Base-by-base conservation (phyloP, 2,797 vertebrate species). In the Distichodus sexfasciatus region DNA sequence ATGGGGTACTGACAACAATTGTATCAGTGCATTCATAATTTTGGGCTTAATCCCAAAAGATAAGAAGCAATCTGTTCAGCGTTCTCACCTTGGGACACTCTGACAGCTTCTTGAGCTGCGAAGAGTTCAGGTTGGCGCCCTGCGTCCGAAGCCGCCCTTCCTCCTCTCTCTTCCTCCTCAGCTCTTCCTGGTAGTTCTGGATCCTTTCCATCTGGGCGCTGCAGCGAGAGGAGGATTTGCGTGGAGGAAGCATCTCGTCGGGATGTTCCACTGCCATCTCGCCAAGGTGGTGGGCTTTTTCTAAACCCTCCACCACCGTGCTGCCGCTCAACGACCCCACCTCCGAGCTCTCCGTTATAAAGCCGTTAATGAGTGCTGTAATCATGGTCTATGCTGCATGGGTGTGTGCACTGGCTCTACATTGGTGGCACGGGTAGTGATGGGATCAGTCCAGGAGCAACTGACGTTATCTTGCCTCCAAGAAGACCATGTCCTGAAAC, bases 231-330 rank as follows among this genome's bases (percentile, higher is more conserved):
- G 9, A 31, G 92, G 88, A 88, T 88, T 93, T 84, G 84, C 86
- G 85, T 55, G 85, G 85, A 33, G 69, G 1, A 63, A 88, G 90
- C 86, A 92, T 61, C 57, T 94, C 94, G 51, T 87, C 91, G 3
- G 94, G 95, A 81, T 94, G 94, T 84, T 97, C 94, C 61, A 96
- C 93, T 4, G 94, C 94, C 89, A 94, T 91, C 84, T 98, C 94
- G 82, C 92, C 89, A 79, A 93, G 92, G 76, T 86, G 89, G 76
- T 85, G 87, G 76, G 84, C 71, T 9, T 93, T 91, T 69, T 74
- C 69, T 65, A 77, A 66, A 81, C 77, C 87, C 81, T 87, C 90
- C 74, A 82, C 75, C 81, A n/a, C n/a, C n/a, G n/a, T n/a, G n/a
- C n/a, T n/a, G n/a, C n/a, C n/a, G n/a, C n/a, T n/a, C n/a, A n/a